A percentile compares a stretch with the other conserved stretches of the same genome.
Conservation (phyloP, 2,888 invertebrate genomes). For the Brenthis hecate region DNA sequence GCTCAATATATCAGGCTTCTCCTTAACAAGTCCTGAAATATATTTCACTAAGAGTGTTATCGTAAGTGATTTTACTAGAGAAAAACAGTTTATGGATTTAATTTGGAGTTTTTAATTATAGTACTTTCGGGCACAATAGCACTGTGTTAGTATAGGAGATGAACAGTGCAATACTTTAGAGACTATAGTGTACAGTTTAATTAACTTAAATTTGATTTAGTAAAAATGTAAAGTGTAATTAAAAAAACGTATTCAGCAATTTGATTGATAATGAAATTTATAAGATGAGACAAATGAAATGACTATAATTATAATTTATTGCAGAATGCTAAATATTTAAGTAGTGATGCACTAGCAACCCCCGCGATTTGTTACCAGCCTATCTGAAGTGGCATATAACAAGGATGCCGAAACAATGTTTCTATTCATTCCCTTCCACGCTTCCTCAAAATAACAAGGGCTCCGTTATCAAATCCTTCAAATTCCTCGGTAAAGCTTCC, state of each 20-base stretch:
- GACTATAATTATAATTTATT: too few relatives aligned
- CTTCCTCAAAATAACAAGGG: conserved; percentile 79
- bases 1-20: conserved; percentile 20
- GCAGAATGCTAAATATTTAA: too few relatives aligned
- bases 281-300: too few relatives aligned
- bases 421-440: conserved; percentile 68
- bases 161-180: too few relatives aligned
- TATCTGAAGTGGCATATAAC: conserved; percentile 74
- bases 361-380: conserved; percentile 74
- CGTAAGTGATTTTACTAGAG: conserved; percentile 11
- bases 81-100: background rate
- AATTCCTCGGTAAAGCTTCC: background rate
- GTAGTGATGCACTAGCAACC: conserved; percentile 23
- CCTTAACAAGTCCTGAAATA: conserved; percentile 9
- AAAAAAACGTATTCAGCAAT: too few relatives aligned
- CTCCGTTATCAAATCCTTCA: conserved; percentile 73
- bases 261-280: too few relatives aligned
- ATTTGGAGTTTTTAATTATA: too few relatives aligned
- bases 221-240: too few relatives aligned
- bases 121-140: too few relatives aligned
- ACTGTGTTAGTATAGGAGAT: too few relatives aligned
- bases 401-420: conserved; percentile 70
- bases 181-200: too few relatives aligned
- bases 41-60: background rate
- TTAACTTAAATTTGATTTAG: too few relatives aligned